Percentiles rank a stretch among this genome's conserved stretches.
phyloP scores from a whole-genome alignment of 2,797 vertebrate genomes.

The Gymnothorax reevesii region DNA sequence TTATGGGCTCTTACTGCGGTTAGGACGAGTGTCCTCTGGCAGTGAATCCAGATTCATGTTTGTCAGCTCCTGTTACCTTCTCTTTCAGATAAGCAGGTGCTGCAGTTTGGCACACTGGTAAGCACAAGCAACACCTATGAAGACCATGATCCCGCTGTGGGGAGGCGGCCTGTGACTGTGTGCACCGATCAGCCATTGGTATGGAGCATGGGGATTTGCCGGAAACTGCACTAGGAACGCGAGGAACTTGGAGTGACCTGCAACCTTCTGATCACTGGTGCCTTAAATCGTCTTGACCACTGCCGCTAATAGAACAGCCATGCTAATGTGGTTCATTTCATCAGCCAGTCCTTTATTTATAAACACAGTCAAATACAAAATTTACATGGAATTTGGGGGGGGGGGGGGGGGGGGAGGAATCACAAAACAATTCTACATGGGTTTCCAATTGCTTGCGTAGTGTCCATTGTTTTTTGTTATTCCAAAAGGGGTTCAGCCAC shows the following conservation, averaged over 20 bases:
- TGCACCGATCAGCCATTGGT: slow-evolving; percentile 70
- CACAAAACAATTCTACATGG: neutral
- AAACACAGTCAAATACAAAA: slow-evolving; percentile 12
- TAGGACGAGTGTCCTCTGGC: too few species aligned
- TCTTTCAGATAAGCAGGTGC: slow-evolving; percentile 65
- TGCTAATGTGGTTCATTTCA: neutral
- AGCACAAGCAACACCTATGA: slow-evolving; percentile 79
- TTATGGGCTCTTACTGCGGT: too few species aligned
- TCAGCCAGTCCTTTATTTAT: neutral
- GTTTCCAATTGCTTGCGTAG: neutral
- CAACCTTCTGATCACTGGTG: neutral
- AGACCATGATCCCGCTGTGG: slow-evolving; percentile 43
- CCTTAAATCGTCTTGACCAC: neutral
- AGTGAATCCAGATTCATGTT: too few species aligned
- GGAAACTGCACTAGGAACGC: neutral
- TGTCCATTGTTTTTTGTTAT: neutral
- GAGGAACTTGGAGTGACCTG: neutral
- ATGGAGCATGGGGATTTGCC: slow-evolving; percentile 74
- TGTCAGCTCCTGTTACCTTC: neutral
- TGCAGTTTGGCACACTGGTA: slow-evolving; percentile 75
- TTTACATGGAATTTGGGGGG: neutral
- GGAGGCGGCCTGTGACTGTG: slow-evolving; percentile 66
- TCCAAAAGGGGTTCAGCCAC: neutral
- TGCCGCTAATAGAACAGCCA: neutral
- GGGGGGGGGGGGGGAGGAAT: neutral